A percentile compares a stretch with the other conserved stretches of the same genome.
Evolutionary conservation across 1,140 invertebrate species (phyloP).

Genomic region (Sycophila sp.): DNA sequence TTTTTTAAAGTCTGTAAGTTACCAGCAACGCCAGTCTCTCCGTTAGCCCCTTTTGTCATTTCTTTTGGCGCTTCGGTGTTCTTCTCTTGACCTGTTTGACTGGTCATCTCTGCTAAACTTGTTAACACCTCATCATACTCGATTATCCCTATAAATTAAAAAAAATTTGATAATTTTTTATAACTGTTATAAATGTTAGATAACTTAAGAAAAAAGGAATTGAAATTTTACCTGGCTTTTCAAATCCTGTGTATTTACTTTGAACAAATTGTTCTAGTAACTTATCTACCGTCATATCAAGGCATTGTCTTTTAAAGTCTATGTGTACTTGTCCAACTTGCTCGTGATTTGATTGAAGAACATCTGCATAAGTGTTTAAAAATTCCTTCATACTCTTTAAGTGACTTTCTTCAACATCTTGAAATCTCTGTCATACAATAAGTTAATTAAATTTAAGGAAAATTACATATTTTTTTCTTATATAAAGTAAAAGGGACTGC

Average conservation of each 20-base stretch:
- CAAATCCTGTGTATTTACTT: conserved; percentile 89
- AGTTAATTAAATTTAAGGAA: conserved; percentile 14
- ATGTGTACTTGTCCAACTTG: conserved; percentile 88
- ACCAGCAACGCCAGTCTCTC: conserved; percentile 65
- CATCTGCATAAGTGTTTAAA: conserved; percentile 86
- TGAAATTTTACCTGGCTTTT: conserved; percentile 81
- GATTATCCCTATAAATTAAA: conserved; percentile 55
- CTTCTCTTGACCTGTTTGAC: conserved; percentile 51
- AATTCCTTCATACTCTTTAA: conserved; percentile 96
- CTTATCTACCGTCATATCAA: conserved; percentile 91
- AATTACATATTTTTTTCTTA: not conserved
- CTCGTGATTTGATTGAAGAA: conserved; percentile 89
- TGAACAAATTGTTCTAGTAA: conserved; percentile 90
- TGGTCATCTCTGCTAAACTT: conserved; percentile 59
- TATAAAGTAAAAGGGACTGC: not conserved
- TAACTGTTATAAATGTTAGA: conserved; percentile 18
- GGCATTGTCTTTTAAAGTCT: conserved; percentile 89
- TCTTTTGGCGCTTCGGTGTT: conserved; percentile 55
- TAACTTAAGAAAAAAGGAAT: not conserved
- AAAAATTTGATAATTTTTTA: no score
- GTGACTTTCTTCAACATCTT: conserved; percentile 92
- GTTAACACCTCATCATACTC: conserved; percentile 70
- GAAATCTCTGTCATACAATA: conserved; percentile 78
- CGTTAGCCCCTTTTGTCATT: conserved; percentile 60
- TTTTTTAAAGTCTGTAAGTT: conserved; percentile 62